A percentile compares a stretch with the other conserved stretches of the same genome.
Evolutionary conservation across 1,140 invertebrate species (phyloP).

Genomic region (Euura lappo): DNA sequence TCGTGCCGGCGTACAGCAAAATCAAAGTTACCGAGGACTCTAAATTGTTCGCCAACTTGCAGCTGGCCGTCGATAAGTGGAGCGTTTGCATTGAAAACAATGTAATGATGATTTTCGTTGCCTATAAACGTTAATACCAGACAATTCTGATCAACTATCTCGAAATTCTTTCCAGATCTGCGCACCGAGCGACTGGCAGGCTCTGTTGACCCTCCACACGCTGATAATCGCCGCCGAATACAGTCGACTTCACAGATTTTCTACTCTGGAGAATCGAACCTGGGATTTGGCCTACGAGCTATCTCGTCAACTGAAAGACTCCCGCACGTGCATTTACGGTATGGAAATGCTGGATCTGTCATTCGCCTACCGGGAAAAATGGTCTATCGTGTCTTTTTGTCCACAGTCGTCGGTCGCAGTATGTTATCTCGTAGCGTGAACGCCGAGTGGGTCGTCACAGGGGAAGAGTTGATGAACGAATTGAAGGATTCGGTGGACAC

Average conservation of each 20-base stretch:
- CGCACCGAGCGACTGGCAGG: slow-evolving; percentile 32
- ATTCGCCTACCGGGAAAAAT: too few relatives aligned
- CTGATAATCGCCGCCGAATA: slow-evolving; percentile 46
- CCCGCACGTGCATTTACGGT: slow-evolving; percentile 39
- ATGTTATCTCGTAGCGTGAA: slow-evolving; percentile 38
- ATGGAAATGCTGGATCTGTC: neutral
- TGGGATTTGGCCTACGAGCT: slow-evolving; percentile 44
- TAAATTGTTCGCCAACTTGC: slow-evolving; percentile 31
- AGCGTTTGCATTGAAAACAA: slow-evolving; percentile 30
- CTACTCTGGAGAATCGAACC: slow-evolving; percentile 33
- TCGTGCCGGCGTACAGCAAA: slow-evolving; percentile 43
- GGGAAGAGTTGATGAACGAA: slow-evolving; percentile 28
- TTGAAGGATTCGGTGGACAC: slow-evolving; percentile 33
- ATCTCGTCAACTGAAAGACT: slow-evolving; percentile 34
- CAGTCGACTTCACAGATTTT: slow-evolving; percentile 39
- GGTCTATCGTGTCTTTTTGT: too few relatives aligned
- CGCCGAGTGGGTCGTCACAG: slow-evolving; percentile 42
- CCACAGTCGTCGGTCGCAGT: slow-evolving; percentile 4
- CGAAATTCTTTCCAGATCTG: slow-evolving; percentile 23
- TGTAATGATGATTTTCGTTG: slow-evolving; percentile 22
- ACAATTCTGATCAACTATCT: neutral
- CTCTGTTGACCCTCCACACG: slow-evolving; percentile 31
- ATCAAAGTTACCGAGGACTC: slow-evolving; percentile 25
- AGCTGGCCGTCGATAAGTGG: slow-evolving; percentile 40
- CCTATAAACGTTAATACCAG: neutral